Percentiles rank a stretch among this genome's conserved stretches.
Conservation (phyloP, 2,113 vertebrate species). For the Zapus hudsonius region DNA sequence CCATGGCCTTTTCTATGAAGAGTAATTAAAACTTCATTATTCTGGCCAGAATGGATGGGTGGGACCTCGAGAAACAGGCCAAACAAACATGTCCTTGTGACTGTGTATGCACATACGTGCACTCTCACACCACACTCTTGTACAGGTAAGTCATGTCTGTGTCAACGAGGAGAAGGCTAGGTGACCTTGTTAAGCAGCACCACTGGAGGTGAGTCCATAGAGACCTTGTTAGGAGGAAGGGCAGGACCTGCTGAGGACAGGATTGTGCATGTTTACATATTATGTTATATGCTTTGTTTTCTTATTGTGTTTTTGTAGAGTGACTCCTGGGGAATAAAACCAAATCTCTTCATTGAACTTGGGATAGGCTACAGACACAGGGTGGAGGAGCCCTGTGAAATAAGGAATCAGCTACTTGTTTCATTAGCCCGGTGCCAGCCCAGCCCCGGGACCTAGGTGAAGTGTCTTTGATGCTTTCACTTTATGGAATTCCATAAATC, state of each 20-base stretch:
- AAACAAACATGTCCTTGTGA: not conserved
- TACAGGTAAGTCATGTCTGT: not conserved
- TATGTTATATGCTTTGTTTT: not conserved
- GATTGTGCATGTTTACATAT: not conserved
- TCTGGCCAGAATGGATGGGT: not conserved
- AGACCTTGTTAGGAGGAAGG: not conserved
- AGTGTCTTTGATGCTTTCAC: constrained; percentile 58
- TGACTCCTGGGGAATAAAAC: constrained; percentile 3
- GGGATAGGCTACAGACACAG: not conserved
- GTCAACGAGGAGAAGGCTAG: not conserved
- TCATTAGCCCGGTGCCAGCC: constrained; percentile 57
- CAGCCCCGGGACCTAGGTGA: constrained; percentile 38
- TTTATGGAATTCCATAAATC: constrained; percentile 72
- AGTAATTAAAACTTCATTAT: not conserved
- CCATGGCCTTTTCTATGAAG: not conserved
- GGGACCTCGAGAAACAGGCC: not conserved
- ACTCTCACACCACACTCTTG: not conserved
- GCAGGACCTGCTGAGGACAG: not conserved
- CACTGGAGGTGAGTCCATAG: not conserved
- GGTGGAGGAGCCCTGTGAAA: constrained; percentile 4
- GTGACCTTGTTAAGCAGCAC: not conserved
- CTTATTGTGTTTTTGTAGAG: not conserved
- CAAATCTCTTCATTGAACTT: not conserved
- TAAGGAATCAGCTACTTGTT: not conserved
- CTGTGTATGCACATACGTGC: not conserved